Percentiles rank a stretch among this genome's conserved stretches.
These are phyloP conservation scores for Proterorhinus semilunaris DNA, from an alignment of 2,113 vertebrate genomes.

Conservation along the genomic window DNA sequence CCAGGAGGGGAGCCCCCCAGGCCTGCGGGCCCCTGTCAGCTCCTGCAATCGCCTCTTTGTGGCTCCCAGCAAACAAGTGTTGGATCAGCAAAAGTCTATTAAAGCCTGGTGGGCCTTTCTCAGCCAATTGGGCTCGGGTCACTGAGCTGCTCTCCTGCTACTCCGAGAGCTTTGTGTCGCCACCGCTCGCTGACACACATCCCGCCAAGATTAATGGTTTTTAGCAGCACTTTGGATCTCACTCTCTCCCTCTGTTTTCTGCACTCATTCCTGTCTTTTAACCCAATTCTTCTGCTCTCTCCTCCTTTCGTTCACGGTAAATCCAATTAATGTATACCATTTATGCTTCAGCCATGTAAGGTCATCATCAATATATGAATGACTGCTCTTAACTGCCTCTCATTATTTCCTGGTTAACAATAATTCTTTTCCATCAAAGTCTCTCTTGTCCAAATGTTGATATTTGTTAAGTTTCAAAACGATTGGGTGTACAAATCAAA, in stretches of 20 bases:
- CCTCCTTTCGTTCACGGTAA: slow-evolving; percentile 24
- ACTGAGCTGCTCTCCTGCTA: slow-evolving; percentile 97
- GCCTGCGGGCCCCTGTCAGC: slow-evolving; percentile 89
- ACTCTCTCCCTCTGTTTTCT: slow-evolving; percentile 38
- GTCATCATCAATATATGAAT: slow-evolving; percentile 21
- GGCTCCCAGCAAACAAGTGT: slow-evolving; percentile 99
- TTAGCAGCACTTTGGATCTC: slow-evolving; percentile 77
- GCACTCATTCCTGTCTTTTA: slow-evolving; percentile 34
- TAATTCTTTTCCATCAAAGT: slow-evolving; percentile 8
- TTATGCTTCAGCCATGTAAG: slow-evolving; percentile 21
- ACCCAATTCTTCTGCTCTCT: slow-evolving; percentile 36
- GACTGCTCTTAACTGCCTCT: background rate
- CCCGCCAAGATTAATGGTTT: slow-evolving; percentile 98
- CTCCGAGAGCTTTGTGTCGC: slow-evolving; percentile 83
- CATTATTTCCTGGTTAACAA: slow-evolving; percentile 10
- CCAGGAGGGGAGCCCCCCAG: slow-evolving; percentile 90
- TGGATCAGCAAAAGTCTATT: slow-evolving; percentile 99
- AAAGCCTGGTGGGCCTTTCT: slow-evolving; percentile 98
- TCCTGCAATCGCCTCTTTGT: slow-evolving; percentile 95
- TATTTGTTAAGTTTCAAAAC: slow-evolving; percentile 29
- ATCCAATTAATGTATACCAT: slow-evolving; percentile 20
- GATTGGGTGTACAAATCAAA: slow-evolving; percentile 27
- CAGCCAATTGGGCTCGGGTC: slow-evolving; percentile 99
- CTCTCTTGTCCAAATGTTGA: slow-evolving; percentile 9
- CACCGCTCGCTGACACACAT: slow-evolving; percentile 87